Evolutionary conservation across 2,113 vertebrate species (phyloP).

Genomic region (Lanius collurio): DNA sequence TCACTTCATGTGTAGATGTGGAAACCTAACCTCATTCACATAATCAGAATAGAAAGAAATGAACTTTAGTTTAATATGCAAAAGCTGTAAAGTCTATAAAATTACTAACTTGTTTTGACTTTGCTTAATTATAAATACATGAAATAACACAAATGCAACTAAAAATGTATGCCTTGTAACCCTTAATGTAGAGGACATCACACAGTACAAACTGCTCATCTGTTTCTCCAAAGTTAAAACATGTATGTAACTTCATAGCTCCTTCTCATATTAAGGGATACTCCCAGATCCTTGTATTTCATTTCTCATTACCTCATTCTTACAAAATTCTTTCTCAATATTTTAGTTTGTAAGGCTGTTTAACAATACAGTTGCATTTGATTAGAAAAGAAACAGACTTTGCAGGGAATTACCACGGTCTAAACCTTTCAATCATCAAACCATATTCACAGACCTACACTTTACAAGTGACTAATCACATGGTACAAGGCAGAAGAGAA

Average conservation of each 20-base stretch:
- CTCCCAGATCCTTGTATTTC: background rate
- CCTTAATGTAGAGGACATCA: background rate
- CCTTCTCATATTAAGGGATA: background rate
- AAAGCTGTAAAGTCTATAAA: background rate
- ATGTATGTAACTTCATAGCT: background rate
- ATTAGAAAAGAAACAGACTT: background rate
- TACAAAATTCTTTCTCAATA: background rate
- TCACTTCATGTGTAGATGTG: background rate
- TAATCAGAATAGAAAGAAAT: background rate
- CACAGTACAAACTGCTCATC: background rate
- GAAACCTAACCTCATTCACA: background rate
- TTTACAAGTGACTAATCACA: background rate
- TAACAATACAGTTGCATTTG: background rate
- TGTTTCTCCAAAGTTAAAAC: background rate
- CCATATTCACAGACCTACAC: background rate
- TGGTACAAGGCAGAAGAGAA: background rate
- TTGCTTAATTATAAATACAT: background rate
- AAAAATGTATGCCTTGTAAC: background rate
- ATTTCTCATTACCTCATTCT: constrained; percentile 32
- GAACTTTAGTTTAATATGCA: background rate
- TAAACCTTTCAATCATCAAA: background rate
- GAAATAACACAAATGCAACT: background rate
- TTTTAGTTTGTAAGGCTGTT: background rate
- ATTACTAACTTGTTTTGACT: background rate
- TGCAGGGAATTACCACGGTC: background rate